These are phyloP conservation scores for Desmodus rotundus DNA, from an alignment of 2,113 vertebrate species.

Conservation along the genomic window DNA sequence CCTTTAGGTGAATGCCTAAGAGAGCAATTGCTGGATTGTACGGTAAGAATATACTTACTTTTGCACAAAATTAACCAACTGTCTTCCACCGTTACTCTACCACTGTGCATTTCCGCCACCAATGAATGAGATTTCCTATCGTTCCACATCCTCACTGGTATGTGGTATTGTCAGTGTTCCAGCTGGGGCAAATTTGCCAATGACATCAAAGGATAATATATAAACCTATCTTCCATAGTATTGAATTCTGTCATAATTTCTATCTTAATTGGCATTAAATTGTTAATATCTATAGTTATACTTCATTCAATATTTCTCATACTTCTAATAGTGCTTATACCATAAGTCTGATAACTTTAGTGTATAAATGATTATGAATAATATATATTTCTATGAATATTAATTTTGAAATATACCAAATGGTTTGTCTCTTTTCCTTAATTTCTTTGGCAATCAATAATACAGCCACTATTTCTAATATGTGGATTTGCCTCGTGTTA, in stretches of 20 bases:
- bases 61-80: background rate
- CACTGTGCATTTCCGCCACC: background rate
- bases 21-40: background rate
- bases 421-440: background rate
- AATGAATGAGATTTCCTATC: background rate
- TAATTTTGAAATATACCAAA: background rate
- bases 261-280: background rate
- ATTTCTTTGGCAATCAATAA: background rate
- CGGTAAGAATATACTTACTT: background rate
- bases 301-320: background rate
- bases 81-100: background rate
- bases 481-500: background rate
- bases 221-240: background rate
- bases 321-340: background rate
- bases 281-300: background rate
- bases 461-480: background rate
- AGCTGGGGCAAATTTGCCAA: background rate
- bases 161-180: background rate
- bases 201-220: background rate
- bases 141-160: background rate
- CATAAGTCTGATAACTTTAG: background rate
- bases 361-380: background rate
- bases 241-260: conserved; percentile 1
- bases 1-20: background rate
- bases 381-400: background rate